phyloP scores from a whole-genome alignment of 2,888 invertebrate genomes.

The Halocaridina rubra region DNA sequence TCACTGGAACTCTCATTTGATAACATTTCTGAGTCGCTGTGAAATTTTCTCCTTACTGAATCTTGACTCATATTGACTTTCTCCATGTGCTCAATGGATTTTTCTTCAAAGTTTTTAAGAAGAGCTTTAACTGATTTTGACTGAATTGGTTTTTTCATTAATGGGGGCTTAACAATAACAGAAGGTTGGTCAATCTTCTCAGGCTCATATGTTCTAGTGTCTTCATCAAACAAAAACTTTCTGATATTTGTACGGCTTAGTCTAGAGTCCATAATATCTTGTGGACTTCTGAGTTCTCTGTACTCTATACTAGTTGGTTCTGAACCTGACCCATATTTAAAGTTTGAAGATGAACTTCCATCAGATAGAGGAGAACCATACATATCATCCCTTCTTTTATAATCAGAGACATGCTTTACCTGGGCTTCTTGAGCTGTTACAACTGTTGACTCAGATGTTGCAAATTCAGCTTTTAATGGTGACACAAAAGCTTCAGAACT shows the following conservation, averaged over 20 bases:
- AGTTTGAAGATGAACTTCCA: conserved; percentile 22
- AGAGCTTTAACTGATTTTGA: conserved; percentile 70
- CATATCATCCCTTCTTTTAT: conserved; percentile 42
- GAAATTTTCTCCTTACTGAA: conserved; percentile 67
- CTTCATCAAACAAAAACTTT: conserved; percentile 63
- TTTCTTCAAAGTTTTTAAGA: conserved; percentile 70
- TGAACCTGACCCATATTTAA: conserved; percentile 26
- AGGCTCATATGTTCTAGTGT: conserved; percentile 15
- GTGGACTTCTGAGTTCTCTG: conserved; percentile 57
- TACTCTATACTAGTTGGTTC: conserved; percentile 51
- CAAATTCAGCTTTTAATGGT: conserved; percentile 60
- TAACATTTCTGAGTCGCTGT: conserved; percentile 71
- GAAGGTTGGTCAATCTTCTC: background rate
- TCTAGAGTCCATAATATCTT: conserved; percentile 63
- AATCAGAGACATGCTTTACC: conserved; percentile 56
- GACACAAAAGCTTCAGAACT: conserved; percentile 62
- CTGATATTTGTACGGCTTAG: conserved; percentile 61
- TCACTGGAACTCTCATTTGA: conserved; percentile 71
- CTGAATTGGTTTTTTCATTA: conserved; percentile 35
- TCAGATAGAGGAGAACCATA: background rate
- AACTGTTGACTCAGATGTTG: conserved; percentile 53
- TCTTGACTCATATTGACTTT: conserved; percentile 39
- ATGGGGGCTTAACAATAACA: conserved; percentile 24
- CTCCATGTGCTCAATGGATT: conserved; percentile 63
- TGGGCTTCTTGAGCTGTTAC: conserved; percentile 64